Evolutionary conservation across 1,140 invertebrate genomes (phyloP), one percentile per base, ranked within the genome.

Genomic region (Drosophila lacteicornis): DNA sequence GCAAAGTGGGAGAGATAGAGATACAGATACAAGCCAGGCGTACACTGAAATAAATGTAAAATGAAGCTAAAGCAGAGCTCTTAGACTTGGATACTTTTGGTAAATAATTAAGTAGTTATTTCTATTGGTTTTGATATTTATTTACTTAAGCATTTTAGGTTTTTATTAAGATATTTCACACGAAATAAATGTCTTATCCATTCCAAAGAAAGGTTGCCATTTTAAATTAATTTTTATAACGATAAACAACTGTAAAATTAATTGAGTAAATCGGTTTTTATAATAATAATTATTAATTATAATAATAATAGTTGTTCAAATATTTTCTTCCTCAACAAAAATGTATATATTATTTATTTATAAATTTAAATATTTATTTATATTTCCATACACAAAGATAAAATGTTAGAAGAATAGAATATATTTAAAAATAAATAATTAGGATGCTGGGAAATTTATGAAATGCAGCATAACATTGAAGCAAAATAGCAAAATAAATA

Each of bases 1-100:
- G 67, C 56, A 42, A 46, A 30, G 71, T 27, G 38, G 40, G 25
- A 69, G 25, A 71, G 65, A 40, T 55, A 80, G 42, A 69, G 47
- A 45, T 46, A 61, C 51, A 69, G 47, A 50, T 53, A 61, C 51
- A 76, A 59, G 33, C 53, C 22, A 42, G 27, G 19, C 36, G 15
- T 57, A 30, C 62, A 66, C 62, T 66, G 27, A 17, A 45, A 63
- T 15, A 42, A 8, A 12, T n/a, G 3, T 8, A 22, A n/a, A 15
- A 3, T 11, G n/a, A 22, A 17, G 4, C 12, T 11, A 4, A 6
- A 12, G 2, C 15, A 17, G 1, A 6, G 8, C 4, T 33, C 30
- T 33, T 9, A 33, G 8, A 2, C 7, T 36, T 11, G 4, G 8
- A 36, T 36, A 3, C 2, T 3, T 36, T 36, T 11, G 9, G 11